A percentile compares a stretch with the other conserved stretches of the same genome.
Conservation (phyloP, 2,113 vertebrate species). For the Eira barbara region DNA sequence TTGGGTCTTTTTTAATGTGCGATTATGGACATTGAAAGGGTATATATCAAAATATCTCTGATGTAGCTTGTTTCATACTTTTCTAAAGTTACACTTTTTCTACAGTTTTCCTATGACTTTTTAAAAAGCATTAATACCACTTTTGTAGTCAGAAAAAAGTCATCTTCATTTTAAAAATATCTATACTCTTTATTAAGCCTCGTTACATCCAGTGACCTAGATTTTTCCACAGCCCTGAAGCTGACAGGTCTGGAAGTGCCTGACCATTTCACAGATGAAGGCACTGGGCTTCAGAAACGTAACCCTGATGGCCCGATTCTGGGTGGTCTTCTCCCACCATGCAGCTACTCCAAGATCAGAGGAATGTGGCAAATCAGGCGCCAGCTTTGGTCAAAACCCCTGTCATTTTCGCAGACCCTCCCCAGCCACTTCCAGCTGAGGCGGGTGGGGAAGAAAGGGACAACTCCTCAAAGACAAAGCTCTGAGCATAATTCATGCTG, state of each 20-base stretch:
- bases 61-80: not conserved
- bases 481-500: not conserved
- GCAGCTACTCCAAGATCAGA: not conserved
- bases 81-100: not conserved
- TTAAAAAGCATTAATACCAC: not conserved
- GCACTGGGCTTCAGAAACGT: not conserved
- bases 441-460: not conserved
- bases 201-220: not conserved
- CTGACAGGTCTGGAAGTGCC: not conserved
- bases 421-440: not conserved
- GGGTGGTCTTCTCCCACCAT: not conserved
- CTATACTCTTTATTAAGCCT: not conserved
- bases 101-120: not conserved
- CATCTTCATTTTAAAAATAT: not conserved
- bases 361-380: not conserved
- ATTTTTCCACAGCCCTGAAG: not conserved
- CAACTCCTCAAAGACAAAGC: not conserved
- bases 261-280: not conserved
- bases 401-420: not conserved
- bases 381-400: not conserved
- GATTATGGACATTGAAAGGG: not conserved
- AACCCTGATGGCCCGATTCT: not conserved
- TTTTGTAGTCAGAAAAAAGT: not conserved
- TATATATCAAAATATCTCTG: not conserved
- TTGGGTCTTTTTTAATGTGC: not conserved